Conservation (phyloP, 1,140 invertebrate species). For the Uloborus diversus region DNA sequence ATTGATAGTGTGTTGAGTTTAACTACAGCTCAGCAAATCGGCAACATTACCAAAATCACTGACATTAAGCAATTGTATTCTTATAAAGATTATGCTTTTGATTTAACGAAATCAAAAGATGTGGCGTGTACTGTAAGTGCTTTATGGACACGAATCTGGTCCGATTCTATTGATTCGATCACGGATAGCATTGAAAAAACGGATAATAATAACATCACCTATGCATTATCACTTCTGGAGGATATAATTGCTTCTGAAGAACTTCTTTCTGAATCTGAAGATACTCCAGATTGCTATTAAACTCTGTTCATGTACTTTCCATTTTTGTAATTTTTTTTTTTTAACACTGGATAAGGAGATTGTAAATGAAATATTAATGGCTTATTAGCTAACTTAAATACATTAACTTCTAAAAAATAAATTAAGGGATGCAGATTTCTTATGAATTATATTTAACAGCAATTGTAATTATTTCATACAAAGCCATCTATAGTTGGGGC, state of each 20-base stretch:
- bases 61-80: neutral
- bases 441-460: no score
- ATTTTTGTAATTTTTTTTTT: no score
- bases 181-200: neutral
- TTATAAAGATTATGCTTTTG: neutral
- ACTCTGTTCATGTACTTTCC: no score
- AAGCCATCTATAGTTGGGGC: no score
- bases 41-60: neutral
- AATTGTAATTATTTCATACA: no score
- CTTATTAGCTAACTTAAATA: no score
- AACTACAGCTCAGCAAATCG: conserved; percentile 15
- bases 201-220: neutral
- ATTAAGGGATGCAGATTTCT: no score
- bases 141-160: neutral
- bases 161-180: neutral
- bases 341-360: no score
- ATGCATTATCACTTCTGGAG: neutral
- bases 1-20: conserved; percentile 13
- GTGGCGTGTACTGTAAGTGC: neutral
- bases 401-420: no score
- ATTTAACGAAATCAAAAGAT: no score
- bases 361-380: no score
- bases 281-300: neutral
- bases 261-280: neutral
- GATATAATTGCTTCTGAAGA: neutral